Conservation (phyloP, 2,113 vertebrate genomes). For the Alethe castanea region DNA sequence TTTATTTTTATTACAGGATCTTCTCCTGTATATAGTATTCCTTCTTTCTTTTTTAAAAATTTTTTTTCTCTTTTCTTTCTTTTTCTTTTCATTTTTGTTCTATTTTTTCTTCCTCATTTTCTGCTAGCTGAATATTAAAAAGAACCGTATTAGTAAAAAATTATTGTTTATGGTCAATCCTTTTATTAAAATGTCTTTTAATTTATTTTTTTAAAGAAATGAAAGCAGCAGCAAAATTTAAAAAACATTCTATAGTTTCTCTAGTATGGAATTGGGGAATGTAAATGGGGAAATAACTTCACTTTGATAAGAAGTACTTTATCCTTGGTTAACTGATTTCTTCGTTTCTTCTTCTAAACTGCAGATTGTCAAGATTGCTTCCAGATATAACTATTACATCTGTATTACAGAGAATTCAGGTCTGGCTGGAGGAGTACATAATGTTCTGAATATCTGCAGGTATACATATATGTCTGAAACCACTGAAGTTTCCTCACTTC, state of each 20-base stretch:
- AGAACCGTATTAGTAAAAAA: not conserved
- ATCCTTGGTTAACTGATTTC: not conserved
- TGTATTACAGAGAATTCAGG: not conserved
- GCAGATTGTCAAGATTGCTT: not conserved
- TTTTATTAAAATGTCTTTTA: not conserved
- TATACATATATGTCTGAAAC: not conserved
- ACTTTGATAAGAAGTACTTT: not conserved
- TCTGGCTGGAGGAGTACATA: not conserved
- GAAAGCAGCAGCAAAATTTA: not conserved
- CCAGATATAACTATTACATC: not conserved
- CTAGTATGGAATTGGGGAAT: not conserved
- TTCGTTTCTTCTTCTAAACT: not conserved
- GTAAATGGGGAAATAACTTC: not conserved
- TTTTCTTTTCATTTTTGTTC: not conserved
- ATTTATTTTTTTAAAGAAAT: not conserved
- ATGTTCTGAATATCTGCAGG: not conserved
- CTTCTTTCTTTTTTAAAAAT: accelerated
- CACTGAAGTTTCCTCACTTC: not conserved
- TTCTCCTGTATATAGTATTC: not conserved
- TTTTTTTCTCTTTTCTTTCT: not conserved
- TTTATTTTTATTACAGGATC: not conserved
- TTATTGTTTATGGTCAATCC: not conserved
- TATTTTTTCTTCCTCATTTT: not conserved
- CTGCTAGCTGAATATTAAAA: not conserved
- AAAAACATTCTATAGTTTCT: not conserved